phyloP scores from a whole-genome alignment of 2,113 vertebrate genomes.

The Strix aluco region DNA sequence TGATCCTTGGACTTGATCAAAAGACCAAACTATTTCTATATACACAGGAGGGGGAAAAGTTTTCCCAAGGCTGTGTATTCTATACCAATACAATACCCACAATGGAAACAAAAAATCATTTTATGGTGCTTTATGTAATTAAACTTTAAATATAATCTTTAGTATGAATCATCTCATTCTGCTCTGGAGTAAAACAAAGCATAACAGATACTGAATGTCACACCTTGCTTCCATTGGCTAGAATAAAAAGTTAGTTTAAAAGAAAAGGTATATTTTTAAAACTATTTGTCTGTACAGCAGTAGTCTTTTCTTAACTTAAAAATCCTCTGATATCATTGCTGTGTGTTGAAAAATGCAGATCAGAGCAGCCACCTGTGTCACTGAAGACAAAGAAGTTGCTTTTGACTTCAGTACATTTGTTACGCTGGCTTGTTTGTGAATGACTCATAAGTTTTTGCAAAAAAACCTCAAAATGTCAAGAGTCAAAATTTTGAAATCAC shows the following conservation, averaged over 20 bases:
- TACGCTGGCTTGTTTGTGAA: background rate
- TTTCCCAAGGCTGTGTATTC: background rate
- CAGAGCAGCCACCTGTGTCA: background rate
- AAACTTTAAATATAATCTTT: background rate
- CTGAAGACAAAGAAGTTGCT: background rate
- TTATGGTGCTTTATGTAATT: background rate
- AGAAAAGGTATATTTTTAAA: background rate
- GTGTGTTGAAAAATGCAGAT: background rate
- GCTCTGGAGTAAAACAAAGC: background rate
- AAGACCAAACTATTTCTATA: background rate
- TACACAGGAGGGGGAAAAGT: background rate
- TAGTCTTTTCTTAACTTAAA: background rate
- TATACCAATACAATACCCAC: background rate
- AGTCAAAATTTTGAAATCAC: background rate
- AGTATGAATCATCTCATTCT: background rate
- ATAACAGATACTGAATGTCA: background rate
- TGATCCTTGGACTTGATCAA: background rate
- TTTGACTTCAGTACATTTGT: background rate
- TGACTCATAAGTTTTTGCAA: background rate
- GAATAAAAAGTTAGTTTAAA: background rate
- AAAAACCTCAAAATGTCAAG: background rate
- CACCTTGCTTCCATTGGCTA: background rate
- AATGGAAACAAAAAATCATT: background rate
- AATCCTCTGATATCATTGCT: background rate
- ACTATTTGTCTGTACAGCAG: background rate